A percentile compares a stretch with the other conserved stretches of the same genome.
Conservation (phyloP, 2,888 invertebrate genomes). For the Ephialtes manifestator region DNA sequence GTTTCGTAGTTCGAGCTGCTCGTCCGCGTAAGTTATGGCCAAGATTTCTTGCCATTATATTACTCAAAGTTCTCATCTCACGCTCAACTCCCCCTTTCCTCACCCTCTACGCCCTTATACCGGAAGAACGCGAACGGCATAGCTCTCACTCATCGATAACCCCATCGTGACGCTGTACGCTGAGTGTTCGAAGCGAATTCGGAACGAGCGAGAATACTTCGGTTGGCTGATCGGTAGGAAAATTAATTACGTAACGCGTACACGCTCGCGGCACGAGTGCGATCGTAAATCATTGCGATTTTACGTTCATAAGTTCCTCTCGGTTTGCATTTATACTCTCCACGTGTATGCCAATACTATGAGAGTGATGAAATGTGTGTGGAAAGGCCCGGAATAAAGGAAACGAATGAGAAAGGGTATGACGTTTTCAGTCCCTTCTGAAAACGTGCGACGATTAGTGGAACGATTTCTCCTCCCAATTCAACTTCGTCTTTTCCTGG, state of each 20-base stretch:
- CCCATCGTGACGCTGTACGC: conserved; percentile 15
- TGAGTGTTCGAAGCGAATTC: conserved; percentile 34
- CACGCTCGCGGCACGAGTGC: background rate
- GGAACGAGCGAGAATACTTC: conserved; percentile 32
- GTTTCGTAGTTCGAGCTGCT: conserved; percentile 6
- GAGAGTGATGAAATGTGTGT: background rate
- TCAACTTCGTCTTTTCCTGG: background rate
- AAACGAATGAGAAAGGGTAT: background rate
- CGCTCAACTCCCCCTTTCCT: conserved; percentile 3
- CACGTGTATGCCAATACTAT: background rate
- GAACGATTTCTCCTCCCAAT: background rate
- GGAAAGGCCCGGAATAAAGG: background rate
- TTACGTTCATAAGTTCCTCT: conserved; percentile 51
- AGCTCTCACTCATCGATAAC: conserved; percentile 70
- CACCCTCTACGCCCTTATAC: background rate
- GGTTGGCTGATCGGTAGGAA: conserved; percentile 57
- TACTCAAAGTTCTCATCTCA: conserved; percentile 57
- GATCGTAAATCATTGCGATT: conserved; percentile 65
- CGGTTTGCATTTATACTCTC: background rate
- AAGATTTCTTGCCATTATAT: conserved; percentile 64
- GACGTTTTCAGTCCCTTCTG: background rate
- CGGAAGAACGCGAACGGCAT: background rate
- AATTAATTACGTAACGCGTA: conserved; percentile 64
- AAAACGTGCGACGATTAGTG: background rate
- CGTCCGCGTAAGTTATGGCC: conserved; percentile 71